These are phyloP conservation scores for Chironomus tepperi DNA, from an alignment of 1,140 invertebrate genomes.

Conservation along the genomic window DNA sequence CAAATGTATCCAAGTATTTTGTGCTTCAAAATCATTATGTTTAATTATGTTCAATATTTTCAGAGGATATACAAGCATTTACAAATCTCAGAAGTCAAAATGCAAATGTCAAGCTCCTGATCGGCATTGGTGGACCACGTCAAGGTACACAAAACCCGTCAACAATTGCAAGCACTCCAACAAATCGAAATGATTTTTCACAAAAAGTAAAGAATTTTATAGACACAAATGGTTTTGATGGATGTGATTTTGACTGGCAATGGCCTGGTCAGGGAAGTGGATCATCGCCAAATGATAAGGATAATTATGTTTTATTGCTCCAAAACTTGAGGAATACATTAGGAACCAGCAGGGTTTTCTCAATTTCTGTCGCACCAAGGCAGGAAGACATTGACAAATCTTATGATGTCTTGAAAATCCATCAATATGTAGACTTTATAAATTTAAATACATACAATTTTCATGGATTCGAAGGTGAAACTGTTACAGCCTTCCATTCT, in stretches of 20 bases:
- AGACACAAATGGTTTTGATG: neutral
- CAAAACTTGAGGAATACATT: slow-evolving; percentile 48
- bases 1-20: too few species aligned
- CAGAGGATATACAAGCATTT: slow-evolving; percentile 38
- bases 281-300: slow-evolving; percentile 40
- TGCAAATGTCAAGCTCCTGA: slow-evolving; percentile 45
- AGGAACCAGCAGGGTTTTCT: slow-evolving; percentile 43
- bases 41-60: too few species aligned
- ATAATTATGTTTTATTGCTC: slow-evolving; percentile 45
- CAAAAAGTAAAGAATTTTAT: neutral
- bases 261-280: slow-evolving; percentile 48
- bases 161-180: neutral
- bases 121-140: slow-evolving; percentile 58
- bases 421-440: slow-evolving; percentile 48
- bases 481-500: slow-evolving; percentile 45
- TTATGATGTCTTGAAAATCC: slow-evolving; percentile 49
- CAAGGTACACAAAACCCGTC: slow-evolving; percentile 38
- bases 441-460: slow-evolving; percentile 39
- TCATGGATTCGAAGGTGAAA: slow-evolving; percentile 39
- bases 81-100: slow-evolving; percentile 44
- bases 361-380: slow-evolving; percentile 51
- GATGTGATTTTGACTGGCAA: slow-evolving; percentile 18
- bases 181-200: neutral
- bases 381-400: slow-evolving; percentile 44
- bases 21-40: too few species aligned